Conservation (phyloP, 2,888 invertebrate species). For the Aelia acuminata region DNA sequence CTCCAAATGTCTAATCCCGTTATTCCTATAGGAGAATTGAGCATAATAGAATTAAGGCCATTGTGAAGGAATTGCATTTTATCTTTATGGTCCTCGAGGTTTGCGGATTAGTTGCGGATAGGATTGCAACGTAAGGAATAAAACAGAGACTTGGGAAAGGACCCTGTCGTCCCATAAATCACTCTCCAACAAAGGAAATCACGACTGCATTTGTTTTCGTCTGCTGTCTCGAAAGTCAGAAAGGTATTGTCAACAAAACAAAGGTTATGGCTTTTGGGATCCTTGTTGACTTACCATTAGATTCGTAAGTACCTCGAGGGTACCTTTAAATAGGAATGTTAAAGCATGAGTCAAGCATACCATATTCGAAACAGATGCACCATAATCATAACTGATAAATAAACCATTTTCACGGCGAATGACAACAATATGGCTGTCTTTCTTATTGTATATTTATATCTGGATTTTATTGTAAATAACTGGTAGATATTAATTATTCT, state of each 20-base stretch:
- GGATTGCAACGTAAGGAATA: neutral
- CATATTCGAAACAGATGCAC: too few relatives aligned
- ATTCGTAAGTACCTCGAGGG: too few relatives aligned
- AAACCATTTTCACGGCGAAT: too few relatives aligned
- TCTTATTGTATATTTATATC: too few relatives aligned
- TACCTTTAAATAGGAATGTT: too few relatives aligned
- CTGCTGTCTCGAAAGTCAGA: neutral
- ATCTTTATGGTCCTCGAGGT: neutral
- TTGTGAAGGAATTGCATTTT: neutral
- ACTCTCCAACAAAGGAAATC: neutral
- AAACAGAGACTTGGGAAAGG: neutral
- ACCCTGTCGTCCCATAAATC: neutral
- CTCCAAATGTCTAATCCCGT: neutral
- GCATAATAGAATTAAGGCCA: neutral
- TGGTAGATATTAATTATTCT: too few relatives aligned
- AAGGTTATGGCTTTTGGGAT: neutral
- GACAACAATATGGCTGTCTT: too few relatives aligned
- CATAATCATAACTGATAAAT: too few relatives aligned
- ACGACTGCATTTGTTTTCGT: neutral
- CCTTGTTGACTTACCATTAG: neutral
- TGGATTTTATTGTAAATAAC: too few relatives aligned
- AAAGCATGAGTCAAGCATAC: too few relatives aligned
- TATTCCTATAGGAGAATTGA: neutral
- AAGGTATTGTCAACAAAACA: neutral
- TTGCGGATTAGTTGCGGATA: neutral